phyloP scores from a whole-genome alignment of 2,888 invertebrate genomes.

The Tolmerus cingulatus region DNA sequence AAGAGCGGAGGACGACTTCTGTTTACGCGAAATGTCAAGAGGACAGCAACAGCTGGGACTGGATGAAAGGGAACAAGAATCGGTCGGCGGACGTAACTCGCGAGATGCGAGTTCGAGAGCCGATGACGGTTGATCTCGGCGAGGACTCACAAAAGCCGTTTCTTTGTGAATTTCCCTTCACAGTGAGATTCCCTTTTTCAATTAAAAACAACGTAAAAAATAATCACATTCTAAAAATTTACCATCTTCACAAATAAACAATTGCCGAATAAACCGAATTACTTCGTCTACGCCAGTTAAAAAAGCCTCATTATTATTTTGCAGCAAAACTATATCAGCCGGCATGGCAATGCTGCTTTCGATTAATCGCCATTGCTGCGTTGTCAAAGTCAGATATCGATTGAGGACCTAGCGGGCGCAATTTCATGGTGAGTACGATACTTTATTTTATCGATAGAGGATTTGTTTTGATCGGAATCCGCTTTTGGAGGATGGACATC shows the following conservation, averaged over 20 bases:
- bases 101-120: neutral
- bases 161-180: neutral
- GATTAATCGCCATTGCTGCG: neutral
- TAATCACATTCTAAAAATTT: neutral
- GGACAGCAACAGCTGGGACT: conserved; percentile 1
- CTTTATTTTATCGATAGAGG: neutral
- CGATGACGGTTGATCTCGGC: neutral
- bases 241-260: neutral
- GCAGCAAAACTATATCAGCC: neutral
- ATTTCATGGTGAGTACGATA: neutral
- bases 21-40: conserved; percentile 26
- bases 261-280: neutral
- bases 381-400: neutral
- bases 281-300: neutral
- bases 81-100: neutral
- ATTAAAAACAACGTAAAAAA: neutral
- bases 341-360: neutral
- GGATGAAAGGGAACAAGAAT: neutral
- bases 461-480: neutral
- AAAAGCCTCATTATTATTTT: neutral
- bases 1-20: neutral
- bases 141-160: neutral
- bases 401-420: neutral
- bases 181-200: neutral
- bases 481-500: neutral